phyloP scores from a whole-genome alignment of 2,888 invertebrate genomes.

The Andrena dorsata region DNA sequence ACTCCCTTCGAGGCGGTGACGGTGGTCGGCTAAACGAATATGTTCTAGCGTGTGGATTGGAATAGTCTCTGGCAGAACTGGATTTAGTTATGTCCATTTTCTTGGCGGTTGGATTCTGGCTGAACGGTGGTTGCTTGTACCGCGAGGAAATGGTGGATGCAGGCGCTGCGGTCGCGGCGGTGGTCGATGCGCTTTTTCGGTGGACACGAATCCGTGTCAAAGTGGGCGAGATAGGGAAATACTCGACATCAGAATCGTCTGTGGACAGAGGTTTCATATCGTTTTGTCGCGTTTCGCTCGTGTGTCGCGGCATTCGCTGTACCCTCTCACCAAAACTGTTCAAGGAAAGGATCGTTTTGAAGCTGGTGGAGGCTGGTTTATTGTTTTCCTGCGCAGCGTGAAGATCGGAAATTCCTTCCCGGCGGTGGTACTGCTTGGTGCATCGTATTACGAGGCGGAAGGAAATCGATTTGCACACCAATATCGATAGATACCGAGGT shows the following conservation, averaged over 20 bases:
- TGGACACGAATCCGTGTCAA: conserved; percentile 92
- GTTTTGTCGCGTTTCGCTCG: conserved; percentile 58
- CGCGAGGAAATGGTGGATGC: conserved; percentile 86
- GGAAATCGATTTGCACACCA: conserved; percentile 70
- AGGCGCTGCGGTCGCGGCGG: conserved; percentile 74
- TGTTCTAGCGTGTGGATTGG: not conserved
- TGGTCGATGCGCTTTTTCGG: conserved; percentile 86
- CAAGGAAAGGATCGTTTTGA: conserved; percentile 61
- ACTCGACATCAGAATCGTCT: conserved; percentile 93
- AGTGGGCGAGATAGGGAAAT: conserved; percentile 93
- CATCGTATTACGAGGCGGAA: conserved; percentile 47
- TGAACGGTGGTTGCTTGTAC: conserved; percentile 86
- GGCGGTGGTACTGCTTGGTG: conserved; percentile 43
- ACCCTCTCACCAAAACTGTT: conserved; percentile 77
- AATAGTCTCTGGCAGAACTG: not conserved
- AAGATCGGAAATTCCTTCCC: conserved; percentile 59
- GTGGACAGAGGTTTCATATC: conserved; percentile 85
- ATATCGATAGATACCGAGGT: conserved; percentile 80
- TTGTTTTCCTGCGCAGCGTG: conserved; percentile 62
- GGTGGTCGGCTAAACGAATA: conserved; percentile 85
- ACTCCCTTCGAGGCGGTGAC: conserved; percentile 91
- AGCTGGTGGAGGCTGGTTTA: conserved; percentile 59
- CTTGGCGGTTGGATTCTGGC: not conserved
- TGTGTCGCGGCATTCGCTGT: conserved; percentile 61
- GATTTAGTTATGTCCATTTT: conserved; percentile 34